These are phyloP conservation scores for Rhinoderma darwinii DNA, from an alignment of 2,113 vertebrate species.

Conservation along the genomic window DNA sequence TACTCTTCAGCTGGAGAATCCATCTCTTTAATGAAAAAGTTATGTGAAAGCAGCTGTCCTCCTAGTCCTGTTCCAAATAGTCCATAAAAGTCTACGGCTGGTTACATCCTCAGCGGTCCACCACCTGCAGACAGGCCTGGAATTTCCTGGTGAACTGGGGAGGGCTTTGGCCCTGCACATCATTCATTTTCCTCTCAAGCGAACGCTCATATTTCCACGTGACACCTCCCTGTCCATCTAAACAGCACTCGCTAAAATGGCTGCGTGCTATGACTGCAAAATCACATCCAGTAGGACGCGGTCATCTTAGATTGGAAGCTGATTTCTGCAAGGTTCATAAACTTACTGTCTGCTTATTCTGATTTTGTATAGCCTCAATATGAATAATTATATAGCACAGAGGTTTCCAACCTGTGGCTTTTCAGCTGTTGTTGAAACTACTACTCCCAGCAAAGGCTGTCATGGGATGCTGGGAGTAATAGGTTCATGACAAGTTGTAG, in stretches of 20 bases:
- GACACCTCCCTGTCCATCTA: slow-evolving; percentile 48
- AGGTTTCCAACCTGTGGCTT: not conserved
- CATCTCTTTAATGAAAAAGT: slow-evolving; percentile 88
- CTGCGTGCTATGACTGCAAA: not conserved
- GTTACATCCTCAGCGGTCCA: slow-evolving; percentile 67
- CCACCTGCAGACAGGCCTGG: slow-evolving; percentile 68
- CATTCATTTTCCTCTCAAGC: not conserved
- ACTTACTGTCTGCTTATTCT: too few relatives aligned
- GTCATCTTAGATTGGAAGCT: not conserved
- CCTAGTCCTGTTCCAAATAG: slow-evolving; percentile 64
- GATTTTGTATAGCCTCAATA: too few relatives aligned
- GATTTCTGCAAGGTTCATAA: not conserved
- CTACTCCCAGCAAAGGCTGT: not conserved
- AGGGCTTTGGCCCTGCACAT: slow-evolving; percentile 7
- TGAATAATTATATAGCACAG: too few relatives aligned
- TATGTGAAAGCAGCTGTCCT: slow-evolving; percentile 76
- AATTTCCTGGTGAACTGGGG: slow-evolving; percentile 61
- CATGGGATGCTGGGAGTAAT: not conserved
- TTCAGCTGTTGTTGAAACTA: not conserved
- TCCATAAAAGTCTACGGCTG: slow-evolving; percentile 68
- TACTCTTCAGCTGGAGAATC: slow-evolving; percentile 79
- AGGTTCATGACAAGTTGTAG: too few relatives aligned
- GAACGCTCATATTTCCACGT: not conserved
- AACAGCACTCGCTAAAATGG: not conserved
- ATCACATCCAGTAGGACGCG: not conserved